A percentile compares a stretch with the other conserved stretches of the same genome.
phyloP scores from a whole-genome alignment of 2,888 invertebrate species.

The Tetheella fluctuosa region DNA sequence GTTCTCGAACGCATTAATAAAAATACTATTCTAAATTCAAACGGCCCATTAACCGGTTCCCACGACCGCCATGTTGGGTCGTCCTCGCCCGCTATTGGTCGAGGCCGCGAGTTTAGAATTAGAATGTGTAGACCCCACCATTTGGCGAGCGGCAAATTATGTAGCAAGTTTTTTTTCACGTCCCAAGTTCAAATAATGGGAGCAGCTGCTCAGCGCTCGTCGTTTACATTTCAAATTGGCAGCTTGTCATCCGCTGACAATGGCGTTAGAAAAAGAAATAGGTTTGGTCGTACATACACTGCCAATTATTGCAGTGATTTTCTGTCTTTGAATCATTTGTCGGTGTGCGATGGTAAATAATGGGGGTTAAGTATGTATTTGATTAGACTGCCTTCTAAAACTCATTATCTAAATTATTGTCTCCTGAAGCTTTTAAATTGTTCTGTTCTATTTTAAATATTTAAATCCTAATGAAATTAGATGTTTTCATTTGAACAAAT shows the following conservation, averaged over 20 bases:
- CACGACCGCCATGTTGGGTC: constrained; percentile 82
- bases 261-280: constrained; percentile 32
- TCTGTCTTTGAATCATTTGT: constrained; percentile 26
- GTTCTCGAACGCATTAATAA: constrained; percentile 76
- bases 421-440: no score
- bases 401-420: neutral
- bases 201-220: constrained; percentile 63
- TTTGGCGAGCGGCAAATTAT: constrained; percentile 82
- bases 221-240: constrained; percentile 28
- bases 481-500: no score
- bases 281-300: constrained; percentile 18
- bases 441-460: no score
- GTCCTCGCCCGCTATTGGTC: constrained; percentile 82
- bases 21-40: constrained; percentile 84
- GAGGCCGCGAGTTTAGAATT: constrained; percentile 81
- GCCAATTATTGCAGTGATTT: constrained; percentile 36
- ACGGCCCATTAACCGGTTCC: constrained; percentile 83
- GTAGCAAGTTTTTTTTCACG: constrained; percentile 71
- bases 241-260: constrained; percentile 36
- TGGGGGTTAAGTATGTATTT: neutral
- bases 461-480: no score
- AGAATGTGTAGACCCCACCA: constrained; percentile 83
- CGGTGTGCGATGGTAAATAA: neutral
- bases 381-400: neutral
- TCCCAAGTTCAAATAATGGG: constrained; percentile 72